These are phyloP conservation scores for Caenorhabditis tropicalis DNA, from an alignment of 1,140 invertebrate genomes.

Conservation along the genomic window DNA sequence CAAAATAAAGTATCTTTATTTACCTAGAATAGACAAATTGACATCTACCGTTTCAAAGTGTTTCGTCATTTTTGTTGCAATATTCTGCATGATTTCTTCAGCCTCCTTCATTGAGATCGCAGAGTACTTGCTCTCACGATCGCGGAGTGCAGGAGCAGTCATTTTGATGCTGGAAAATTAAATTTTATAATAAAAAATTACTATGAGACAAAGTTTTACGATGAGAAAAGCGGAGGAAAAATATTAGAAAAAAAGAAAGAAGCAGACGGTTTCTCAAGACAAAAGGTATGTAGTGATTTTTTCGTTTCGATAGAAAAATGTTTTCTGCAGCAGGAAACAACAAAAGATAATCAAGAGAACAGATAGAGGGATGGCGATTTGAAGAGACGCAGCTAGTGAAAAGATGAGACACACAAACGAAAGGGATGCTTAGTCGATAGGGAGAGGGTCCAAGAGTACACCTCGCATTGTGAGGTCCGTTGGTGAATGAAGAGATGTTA, in stretches of 20 bases:
- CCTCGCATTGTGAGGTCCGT: too few species aligned
- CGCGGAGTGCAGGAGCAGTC: neutral
- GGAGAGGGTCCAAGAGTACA: neutral
- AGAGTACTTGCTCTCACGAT: neutral
- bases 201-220: too few species aligned
- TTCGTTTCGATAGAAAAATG: neutral
- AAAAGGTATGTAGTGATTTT: neutral
- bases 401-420: neutral
- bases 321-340: too few species aligned
- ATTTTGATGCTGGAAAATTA: neutral
- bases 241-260: neutral
- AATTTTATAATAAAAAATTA: neutral
- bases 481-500: too few species aligned
- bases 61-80: neutral
- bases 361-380: neutral
- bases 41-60: neutral
- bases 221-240: neutral
- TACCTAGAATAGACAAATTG: neutral
- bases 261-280: neutral
- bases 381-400: neutral
- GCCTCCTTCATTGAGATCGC: neutral
- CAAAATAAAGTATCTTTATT: neutral
- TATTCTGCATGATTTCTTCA: neutral
- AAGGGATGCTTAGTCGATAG: neutral
- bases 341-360: neutral